Base-by-base conservation (phyloP, 2,797 vertebrate genomes). In the Hyperoplus immaculatus region DNA sequence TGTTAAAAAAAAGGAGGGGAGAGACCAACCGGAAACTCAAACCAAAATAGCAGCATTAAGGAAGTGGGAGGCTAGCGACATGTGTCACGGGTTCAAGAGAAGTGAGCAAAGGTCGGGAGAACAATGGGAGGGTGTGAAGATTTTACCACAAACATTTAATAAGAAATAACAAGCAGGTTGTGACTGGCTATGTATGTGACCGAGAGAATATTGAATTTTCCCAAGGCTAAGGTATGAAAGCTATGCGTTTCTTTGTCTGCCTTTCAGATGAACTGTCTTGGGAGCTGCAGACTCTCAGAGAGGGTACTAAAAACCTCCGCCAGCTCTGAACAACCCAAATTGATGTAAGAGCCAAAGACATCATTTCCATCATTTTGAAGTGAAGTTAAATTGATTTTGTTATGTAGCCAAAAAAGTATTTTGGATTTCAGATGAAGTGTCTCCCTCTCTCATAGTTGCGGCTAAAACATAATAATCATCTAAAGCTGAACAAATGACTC, bases 281-380 rank as follows among this genome's bases (percentile, higher is more conserved):
- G n/a, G 75, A 81, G 38, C 50, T 29, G 39, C 58, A 65, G 57
- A 55, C 39, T 72, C 29, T 47, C 29, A 43, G 16, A 39, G 43
- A 53, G 10, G 18, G 4, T 2, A 29, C 29, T 29, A 29, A 29
- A 29, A 42, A 67, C 51, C 66, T 29, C 60, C 8, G 66, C 77
- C 77, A 82, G 71, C 55, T 46, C 61, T 3, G 53, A 39, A 14
- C 36, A 59, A n/a, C 21, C 75, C 69, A 72, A 75, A 55, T 47
- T 12, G 39, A 16, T 16, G 41, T 65, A 62, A 14, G 1, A 45
- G 81, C 84, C 80, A 87, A 76, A 83, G 46, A 60, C 69, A 80
- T 74, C 70, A 80, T 47, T 82, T 47, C 53, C 42, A 60, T 69
- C 13, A 58, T 29, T 9, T 29, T 59, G 5, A 63, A 68, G 36